Percentiles rank a stretch among this genome's conserved stretches.
Evolutionary conservation across 2,888 invertebrate genomes (phyloP).

Genomic region (Athetis lepigone): DNA sequence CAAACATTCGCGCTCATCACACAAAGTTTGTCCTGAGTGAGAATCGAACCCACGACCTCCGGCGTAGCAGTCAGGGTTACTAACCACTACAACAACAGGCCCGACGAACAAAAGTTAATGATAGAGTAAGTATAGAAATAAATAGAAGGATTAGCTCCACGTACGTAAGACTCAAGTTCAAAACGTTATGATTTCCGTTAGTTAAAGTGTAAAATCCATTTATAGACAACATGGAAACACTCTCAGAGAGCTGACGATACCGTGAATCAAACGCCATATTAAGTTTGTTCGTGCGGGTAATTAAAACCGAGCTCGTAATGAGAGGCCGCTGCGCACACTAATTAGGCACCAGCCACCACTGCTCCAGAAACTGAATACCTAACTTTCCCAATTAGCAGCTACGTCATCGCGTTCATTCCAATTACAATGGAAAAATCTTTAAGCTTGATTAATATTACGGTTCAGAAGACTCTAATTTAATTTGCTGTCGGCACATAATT

Average conservation of each 20-base stretch:
- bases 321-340: conserved; percentile 79
- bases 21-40: no score
- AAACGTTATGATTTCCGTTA: conserved; percentile 24
- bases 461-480: conserved; percentile 35
- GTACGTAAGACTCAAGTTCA: conserved; percentile 2
- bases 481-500: conserved; percentile 18
- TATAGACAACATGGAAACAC: conserved; percentile 52
- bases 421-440: conserved; percentile 67
- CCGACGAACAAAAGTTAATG: neutral
- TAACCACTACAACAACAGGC: no score
- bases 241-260: conserved; percentile 58
- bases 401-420: conserved; percentile 69
- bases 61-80: no score
- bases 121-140: neutral
- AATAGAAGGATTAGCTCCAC: neutral
- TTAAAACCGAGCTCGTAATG: conserved; percentile 80
- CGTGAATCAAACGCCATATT: conserved; percentile 71
- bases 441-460: conserved; percentile 60
- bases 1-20: no score
- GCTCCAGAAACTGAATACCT: conserved; percentile 81
- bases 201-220: conserved; percentile 34
- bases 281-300: conserved; percentile 81
- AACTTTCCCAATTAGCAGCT: conserved; percentile 82
- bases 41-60: no score
- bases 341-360: conserved; percentile 80